Evolutionary conservation across 1,140 invertebrate genomes (phyloP), one percentile per base, ranked within the genome.

Genomic region (Lepidurus apus): DNA sequence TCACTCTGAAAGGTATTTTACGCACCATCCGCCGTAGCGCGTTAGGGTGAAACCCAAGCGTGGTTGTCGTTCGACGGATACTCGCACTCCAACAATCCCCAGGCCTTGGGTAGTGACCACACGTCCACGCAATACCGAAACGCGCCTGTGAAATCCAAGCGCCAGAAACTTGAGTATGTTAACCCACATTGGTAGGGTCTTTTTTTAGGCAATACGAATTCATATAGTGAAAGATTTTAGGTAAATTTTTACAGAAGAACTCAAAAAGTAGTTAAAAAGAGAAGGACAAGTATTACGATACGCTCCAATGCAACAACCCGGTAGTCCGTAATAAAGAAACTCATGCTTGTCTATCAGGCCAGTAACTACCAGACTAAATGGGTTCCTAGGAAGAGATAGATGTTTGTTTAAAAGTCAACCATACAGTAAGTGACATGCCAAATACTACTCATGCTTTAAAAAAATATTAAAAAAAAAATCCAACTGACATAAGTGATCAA

Each of bases 121-220:
- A 87, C 95, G 93, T 80, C 98, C 98, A 83, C 98, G 91, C 89
- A 99, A 97, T 83, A 99, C 96, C 82, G 97, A 97, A 82, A 98
- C 96, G 85, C 97, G 95, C 87, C 97, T 99, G 89, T 84, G 88
- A 88, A 81, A 82, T 34, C 78, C 42, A 77, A 80, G 26, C 73
- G 74, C 73, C 21, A 11, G 79, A 77, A 78, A 80, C 73, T 75
- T 74, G 34, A 82, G 45, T 34, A 53, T n/a, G 74, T 80, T 44
- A 74, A 80, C 53, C 76, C 53, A 79, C 75, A 81, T 73, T 34
- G 34, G 34, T 3, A 34, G 4, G 3, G 34, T 34, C 34, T 42
- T 78, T 79, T 13, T 34, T 34, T 24, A 43, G 26, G 43, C n/a
- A 45, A 42, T 78, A 77, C 76, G 65, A 77, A 79, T 84, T 87